These are phyloP conservation scores for Carcinoscorpius rotundicauda DNA, from an alignment of 1,140 invertebrate genomes.

Conservation along the genomic window DNA sequence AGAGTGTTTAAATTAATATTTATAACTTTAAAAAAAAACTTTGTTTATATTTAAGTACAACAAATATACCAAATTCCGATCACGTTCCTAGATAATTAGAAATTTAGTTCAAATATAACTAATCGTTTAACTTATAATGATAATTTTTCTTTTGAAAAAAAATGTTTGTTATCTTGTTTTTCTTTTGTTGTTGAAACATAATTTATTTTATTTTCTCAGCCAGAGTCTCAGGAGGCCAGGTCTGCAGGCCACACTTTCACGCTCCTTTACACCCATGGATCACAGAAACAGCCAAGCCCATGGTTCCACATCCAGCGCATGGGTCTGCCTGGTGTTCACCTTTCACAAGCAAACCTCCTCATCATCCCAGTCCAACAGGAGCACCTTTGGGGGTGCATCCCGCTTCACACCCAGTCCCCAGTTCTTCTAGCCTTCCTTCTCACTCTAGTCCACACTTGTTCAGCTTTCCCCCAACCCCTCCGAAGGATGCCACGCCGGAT, in stretches of 20 bases:
- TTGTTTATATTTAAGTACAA: too few relatives aligned
- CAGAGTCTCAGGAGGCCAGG: slow-evolving; percentile 52
- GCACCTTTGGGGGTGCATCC: slow-evolving; percentile 30
- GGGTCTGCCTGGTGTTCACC: slow-evolving; percentile 37
- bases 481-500: slow-evolving; percentile 85
- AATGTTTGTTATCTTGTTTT: too few relatives aligned
- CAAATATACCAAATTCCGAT: too few relatives aligned
- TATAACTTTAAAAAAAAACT: too few relatives aligned
- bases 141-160: too few relatives aligned
- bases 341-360: slow-evolving; percentile 46
- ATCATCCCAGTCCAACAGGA: slow-evolving; percentile 32
- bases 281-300: slow-evolving; percentile 38
- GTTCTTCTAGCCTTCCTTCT: slow-evolving; percentile 17
- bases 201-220: slow-evolving; percentile 28
- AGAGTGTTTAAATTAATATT: too few relatives aligned
- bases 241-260: slow-evolving; percentile 82
- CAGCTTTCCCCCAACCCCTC: slow-evolving; percentile 83
- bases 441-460: slow-evolving; percentile 52
- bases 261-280: slow-evolving; percentile 76
- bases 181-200: too few relatives aligned
- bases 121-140: too few relatives aligned
- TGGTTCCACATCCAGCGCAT: slow-evolving; percentile 34
- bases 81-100: too few relatives aligned
- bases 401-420: neutral
- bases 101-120: too few relatives aligned